These are phyloP conservation scores for Halictus quadricinctus DNA, from an alignment of 2,888 invertebrate species.

Conservation along the genomic window DNA sequence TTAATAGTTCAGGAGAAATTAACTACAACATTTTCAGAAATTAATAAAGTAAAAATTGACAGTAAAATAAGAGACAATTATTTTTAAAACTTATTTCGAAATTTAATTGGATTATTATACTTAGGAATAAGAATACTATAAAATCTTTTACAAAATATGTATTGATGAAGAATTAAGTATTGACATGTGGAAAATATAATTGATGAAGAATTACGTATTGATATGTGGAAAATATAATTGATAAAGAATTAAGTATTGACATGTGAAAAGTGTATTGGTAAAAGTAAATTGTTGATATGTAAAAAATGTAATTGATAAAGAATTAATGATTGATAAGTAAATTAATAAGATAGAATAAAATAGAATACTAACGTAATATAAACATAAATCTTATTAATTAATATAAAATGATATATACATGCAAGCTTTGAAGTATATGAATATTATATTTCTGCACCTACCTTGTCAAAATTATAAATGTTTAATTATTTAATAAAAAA, in stretches of 20 bases:
- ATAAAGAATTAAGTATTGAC: too few relatives aligned
- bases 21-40: not conserved
- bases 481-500: not conserved
- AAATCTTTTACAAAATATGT: not conserved
- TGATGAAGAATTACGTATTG: too few relatives aligned
- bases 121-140: not conserved
- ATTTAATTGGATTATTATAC: not conserved
- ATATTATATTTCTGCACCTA: not conserved
- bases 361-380: not conserved
- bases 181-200: too few relatives aligned
- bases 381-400: not conserved
- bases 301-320: too few relatives aligned
- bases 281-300: too few relatives aligned
- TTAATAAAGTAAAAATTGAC: not conserved
- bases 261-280: too few relatives aligned
- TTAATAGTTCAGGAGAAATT: not conserved
- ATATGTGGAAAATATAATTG: too few relatives aligned
- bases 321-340: not conserved
- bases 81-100: not conserved
- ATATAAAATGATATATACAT: not conserved
- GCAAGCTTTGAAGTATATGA: not conserved
- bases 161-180: too few relatives aligned
- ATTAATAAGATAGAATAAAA: not conserved
- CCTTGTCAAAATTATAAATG: not conserved
- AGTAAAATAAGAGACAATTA: not conserved